Conservation (phyloP, 2,888 invertebrate species). For the Patella caerulea region DNA sequence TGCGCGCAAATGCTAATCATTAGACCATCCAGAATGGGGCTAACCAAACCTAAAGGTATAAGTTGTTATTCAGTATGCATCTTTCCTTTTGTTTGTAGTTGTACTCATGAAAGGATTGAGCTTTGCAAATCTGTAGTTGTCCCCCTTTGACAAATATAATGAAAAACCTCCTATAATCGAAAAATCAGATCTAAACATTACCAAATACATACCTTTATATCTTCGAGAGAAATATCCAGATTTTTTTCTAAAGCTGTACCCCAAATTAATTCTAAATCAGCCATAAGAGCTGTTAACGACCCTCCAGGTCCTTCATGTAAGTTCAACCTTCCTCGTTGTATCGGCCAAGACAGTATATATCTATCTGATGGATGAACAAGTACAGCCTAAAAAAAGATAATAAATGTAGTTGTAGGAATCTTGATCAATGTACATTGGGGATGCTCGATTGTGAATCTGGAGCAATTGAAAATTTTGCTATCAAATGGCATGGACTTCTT, state of each 20-base stretch:
- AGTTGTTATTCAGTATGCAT: too few relatives aligned
- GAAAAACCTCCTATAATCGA: too few relatives aligned
- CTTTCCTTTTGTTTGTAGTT: too few relatives aligned
- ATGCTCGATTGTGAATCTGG: not conserved
- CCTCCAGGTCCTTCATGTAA: conserved; percentile 88
- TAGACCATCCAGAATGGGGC: too few relatives aligned
- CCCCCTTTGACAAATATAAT: too few relatives aligned
- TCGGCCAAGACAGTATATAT: conserved; percentile 92
- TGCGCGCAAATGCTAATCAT: too few relatives aligned
- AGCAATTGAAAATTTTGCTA: not conserved
- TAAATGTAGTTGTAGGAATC: not conserved
- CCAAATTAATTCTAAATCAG: conserved; percentile 92
- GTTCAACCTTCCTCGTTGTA: conserved; percentile 89
- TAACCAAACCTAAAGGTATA: too few relatives aligned
- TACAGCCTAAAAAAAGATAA: conserved; percentile 74
- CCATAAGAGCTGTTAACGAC: conserved; percentile 85
- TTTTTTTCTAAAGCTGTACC: conserved; percentile 83
- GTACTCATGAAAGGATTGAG: too few relatives aligned
- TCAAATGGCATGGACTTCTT: not conserved
- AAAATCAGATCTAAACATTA: too few relatives aligned
- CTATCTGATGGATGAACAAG: conserved; percentile 73
- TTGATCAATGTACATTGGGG: not conserved
- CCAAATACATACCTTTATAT: conserved; percentile 71
- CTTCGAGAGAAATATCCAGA: conserved; percentile 80
- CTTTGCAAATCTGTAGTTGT: too few relatives aligned